These are phyloP conservation scores for Alentia gelatinosa DNA, from an alignment of 2,888 invertebrate genomes.

Conservation along the genomic window DNA sequence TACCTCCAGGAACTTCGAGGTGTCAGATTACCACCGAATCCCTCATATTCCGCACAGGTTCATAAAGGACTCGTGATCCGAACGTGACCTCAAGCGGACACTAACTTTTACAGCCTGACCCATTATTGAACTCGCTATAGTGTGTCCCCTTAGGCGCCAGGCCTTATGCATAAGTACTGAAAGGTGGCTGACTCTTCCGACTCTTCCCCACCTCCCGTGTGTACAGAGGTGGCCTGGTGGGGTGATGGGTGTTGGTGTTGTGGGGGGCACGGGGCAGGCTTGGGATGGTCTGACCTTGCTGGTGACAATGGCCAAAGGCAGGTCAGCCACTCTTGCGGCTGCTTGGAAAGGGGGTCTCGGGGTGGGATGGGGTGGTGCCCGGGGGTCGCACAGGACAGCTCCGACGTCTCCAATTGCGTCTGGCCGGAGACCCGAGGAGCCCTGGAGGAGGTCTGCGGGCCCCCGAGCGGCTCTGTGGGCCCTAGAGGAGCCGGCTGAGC, in stretches of 20 bases:
- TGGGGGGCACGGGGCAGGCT: background rate
- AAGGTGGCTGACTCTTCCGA: background rate
- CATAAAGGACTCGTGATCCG: background rate
- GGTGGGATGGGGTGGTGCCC: background rate
- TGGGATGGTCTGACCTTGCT: background rate
- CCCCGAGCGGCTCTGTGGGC: background rate
- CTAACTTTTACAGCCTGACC: background rate
- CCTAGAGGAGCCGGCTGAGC: background rate
- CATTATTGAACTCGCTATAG: background rate
- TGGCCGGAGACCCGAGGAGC: slow-evolving; percentile 15
- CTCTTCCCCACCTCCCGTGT: background rate
- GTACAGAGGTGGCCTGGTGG: background rate
- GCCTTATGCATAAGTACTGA: background rate
- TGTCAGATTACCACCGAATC: no score
- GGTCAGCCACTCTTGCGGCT: no score
- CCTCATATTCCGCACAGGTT: background rate
- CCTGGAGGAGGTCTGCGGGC: background rate
- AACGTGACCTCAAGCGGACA: background rate
- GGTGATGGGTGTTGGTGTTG: background rate
- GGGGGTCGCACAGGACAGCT: no score
- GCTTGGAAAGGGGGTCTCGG: background rate
- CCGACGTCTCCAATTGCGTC: slow-evolving; percentile 30
- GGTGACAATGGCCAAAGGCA: background rate
- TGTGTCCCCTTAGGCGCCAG: background rate
- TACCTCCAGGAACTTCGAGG: no score